Percentiles rank a stretch among this genome's conserved stretches.
Conservation (phyloP, 2,113 vertebrate genomes). For the Heterotilapia buettikoferi region DNA sequence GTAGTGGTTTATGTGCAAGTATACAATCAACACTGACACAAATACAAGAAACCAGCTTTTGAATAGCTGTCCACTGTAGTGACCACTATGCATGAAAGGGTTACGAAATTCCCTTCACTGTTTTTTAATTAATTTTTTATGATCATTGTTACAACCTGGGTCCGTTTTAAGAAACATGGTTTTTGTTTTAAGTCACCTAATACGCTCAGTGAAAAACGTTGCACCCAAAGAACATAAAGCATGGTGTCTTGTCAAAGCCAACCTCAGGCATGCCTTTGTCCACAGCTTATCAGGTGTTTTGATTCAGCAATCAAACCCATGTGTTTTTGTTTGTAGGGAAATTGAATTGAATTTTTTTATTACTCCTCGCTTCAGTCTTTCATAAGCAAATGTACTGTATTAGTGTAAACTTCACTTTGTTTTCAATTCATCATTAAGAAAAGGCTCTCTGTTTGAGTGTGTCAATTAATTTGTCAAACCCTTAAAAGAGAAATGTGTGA, state of each 20-base stretch:
- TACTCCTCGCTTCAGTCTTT: neutral
- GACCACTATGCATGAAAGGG: neutral
- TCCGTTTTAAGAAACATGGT: too few relatives aligned
- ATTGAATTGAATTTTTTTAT: neutral
- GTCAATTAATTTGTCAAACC: neutral
- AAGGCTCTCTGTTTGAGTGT: neutral
- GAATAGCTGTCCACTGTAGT: neutral
- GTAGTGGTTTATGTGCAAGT: too few relatives aligned
- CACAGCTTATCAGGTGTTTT: neutral
- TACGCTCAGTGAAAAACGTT: too few relatives aligned
- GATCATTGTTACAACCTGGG: too few relatives aligned
- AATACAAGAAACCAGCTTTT: neutral
- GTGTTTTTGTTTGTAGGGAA: neutral
- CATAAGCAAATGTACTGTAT: fast-evolving
- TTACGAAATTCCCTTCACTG: neutral
- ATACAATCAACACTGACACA: neutral
- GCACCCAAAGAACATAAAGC: too few relatives aligned
- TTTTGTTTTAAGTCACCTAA: too few relatives aligned
- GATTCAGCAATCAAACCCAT: neutral
- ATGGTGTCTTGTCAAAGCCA: neutral
- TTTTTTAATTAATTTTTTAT: too few relatives aligned
- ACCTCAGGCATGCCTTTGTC: neutral
- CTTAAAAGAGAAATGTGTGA: neutral
- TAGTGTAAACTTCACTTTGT: neutral
- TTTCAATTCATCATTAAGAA: neutral